Evolutionary conservation across 1,140 invertebrate species (phyloP), one percentile per base, ranked within the genome.

Genomic region (Zaprionus capensis): DNA sequence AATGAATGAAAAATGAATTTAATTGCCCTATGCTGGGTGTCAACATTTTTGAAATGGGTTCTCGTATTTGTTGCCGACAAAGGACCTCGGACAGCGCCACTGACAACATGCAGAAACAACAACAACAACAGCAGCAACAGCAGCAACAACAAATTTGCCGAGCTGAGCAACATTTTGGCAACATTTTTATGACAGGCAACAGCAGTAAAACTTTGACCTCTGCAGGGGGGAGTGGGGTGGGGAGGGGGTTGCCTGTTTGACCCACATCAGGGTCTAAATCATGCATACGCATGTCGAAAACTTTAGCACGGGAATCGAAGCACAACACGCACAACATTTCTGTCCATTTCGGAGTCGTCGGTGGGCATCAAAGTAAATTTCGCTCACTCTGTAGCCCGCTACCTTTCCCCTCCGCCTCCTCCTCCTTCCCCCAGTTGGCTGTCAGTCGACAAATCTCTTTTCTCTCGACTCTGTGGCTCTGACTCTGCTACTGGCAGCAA

Each of bases 1-100:
- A 80, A 88, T 84, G 85, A 88, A 85, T 88, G 81, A 88, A 90
- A 90, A 88, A 88, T 88, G 85, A 88, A 90, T 88, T 90, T 88
- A 88, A 88, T 88, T 88, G 85, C 85, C 86, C 86, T 85, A 85
- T 88, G 85, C 84, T 82, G 81, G 80, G 85, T 88, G 85, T 88
- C 85, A 88, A 91, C 86, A 80, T 85, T 88, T 88, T 90, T 88
- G 85, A 88, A 88, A 88, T 88, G 85, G 85, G 85, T 88, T 82
- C 41, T 7, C 75, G 72, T 57, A 64, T 83, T 84, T 75, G 81
- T 74, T 63, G 59, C 72, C 36, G 67, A 71, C 72, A 68, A 73
- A 74, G 57, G 59, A 74, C 41, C 22, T 22, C n/a, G 58, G 74
- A 72, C 62, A 55, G 34, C 56, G 14, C n/a, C 12, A 61, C 73